phyloP scores from a whole-genome alignment of 2,797 vertebrate genomes.

The Momotus momota region DNA sequence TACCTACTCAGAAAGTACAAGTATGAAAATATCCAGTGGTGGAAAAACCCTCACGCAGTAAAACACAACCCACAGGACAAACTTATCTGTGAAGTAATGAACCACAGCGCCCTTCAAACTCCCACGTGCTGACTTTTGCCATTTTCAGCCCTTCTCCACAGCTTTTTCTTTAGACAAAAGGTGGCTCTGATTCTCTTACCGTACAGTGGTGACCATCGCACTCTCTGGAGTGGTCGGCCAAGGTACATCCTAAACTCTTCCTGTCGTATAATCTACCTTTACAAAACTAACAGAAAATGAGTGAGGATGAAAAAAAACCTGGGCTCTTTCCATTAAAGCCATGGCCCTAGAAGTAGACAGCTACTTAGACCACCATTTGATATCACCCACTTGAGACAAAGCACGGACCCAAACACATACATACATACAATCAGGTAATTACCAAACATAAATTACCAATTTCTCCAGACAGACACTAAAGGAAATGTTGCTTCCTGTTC shows the following conservation, averaged over 20 bases:
- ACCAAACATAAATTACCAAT: background rate
- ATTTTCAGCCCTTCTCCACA: slow-evolving; percentile 42
- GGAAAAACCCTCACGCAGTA: slow-evolving; percentile 75
- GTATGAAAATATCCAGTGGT: slow-evolving; percentile 31
- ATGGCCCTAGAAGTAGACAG: background rate
- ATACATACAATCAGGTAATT: background rate
- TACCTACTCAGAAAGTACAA: slow-evolving; percentile 54
- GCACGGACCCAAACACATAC: background rate
- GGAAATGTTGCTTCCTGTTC: background rate
- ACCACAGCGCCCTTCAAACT: slow-evolving; percentile 32
- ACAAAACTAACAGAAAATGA: background rate
- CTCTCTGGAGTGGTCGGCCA: background rate
- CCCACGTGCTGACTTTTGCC: background rate
- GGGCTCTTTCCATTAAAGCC: background rate
- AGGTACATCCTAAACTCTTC: background rate
- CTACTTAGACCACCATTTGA: background rate
- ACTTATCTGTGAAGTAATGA: slow-evolving; percentile 65
- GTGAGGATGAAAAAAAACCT: background rate
- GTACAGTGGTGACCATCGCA: background rate
- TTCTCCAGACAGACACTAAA: background rate
- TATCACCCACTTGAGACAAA: background rate
- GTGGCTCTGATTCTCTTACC: background rate
- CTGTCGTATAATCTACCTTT: background rate
- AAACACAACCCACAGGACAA: slow-evolving; percentile 57
- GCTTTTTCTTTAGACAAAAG: background rate